phyloP scores from a whole-genome alignment of 2,888 invertebrate species.

The Bellardia pandia region DNA sequence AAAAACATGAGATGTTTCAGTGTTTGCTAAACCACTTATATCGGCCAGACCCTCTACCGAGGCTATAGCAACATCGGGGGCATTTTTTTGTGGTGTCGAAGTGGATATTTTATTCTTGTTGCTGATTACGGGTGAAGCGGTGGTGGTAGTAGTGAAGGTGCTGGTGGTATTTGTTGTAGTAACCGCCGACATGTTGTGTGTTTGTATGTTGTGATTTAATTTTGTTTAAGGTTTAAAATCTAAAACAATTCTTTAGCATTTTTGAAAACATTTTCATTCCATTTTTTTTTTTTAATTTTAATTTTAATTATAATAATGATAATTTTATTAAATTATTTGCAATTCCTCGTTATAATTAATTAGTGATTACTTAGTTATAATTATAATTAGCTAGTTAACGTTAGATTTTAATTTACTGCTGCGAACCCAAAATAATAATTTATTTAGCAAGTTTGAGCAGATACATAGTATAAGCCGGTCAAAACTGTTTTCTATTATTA shows the following conservation, averaged over 20 bases:
- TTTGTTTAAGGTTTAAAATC: slow-evolving; percentile 24
- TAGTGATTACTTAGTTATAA: slow-evolving; percentile 5
- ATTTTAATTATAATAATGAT: no score
- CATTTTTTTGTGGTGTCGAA: slow-evolving; percentile 79
- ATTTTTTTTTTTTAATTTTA: neutral
- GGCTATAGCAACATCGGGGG: slow-evolving; percentile 50
- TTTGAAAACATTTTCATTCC: slow-evolving; percentile 11
- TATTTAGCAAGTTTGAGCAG: slow-evolving; percentile 19
- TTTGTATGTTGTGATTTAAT: slow-evolving; percentile 41
- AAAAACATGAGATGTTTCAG: slow-evolving; percentile 63
- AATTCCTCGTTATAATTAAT: slow-evolving; percentile 22
- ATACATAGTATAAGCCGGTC: slow-evolving; percentile 1
- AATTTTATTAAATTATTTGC: slow-evolving; percentile 13
- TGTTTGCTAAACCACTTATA: slow-evolving; percentile 59
- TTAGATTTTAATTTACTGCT: neutral
- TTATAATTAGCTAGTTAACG: neutral
- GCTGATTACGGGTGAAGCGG: slow-evolving; percentile 25
- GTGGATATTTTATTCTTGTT: slow-evolving; percentile 79
- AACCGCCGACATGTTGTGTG: slow-evolving; percentile 50
- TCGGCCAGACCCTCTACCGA: slow-evolving; percentile 50
- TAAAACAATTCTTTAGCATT: slow-evolving; percentile 35
- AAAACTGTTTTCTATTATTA: neutral
- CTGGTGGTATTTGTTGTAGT: slow-evolving; percentile 48
- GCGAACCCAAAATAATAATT: neutral
- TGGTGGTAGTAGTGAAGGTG: slow-evolving; percentile 36